Conservation (phyloP, 2,113 vertebrate species). For the Corythaeola cristata region DNA sequence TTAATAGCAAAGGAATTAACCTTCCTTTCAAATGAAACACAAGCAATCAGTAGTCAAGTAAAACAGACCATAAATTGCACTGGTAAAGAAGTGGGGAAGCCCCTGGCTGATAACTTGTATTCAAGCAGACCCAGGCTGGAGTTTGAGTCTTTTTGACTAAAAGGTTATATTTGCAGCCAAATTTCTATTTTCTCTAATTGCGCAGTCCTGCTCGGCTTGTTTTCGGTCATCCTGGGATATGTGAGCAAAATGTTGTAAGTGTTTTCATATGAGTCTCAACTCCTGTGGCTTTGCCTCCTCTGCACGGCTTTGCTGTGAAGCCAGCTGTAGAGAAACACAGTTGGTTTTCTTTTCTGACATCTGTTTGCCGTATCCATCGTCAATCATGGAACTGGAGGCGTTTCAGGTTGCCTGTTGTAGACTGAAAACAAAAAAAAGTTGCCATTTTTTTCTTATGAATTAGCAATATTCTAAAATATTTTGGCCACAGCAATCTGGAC, state of each 20-base stretch:
- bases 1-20: slow-evolving; percentile 54
- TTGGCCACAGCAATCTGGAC: neutral
- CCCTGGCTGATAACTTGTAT: neutral
- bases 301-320: slow-evolving; percentile 34
- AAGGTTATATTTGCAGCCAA: neutral
- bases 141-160: neutral
- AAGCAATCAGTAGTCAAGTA: slow-evolving; percentile 12
- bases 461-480: neutral
- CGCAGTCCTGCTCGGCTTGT: slow-evolving; percentile 32
- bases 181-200: slow-evolving; percentile 6
- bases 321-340: slow-evolving; percentile 57
- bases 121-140: neutral
- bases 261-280: slow-evolving; percentile 30
- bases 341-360: slow-evolving; percentile 61
- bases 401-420: slow-evolving; percentile 3
- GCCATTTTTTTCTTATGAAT: neutral
- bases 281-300: slow-evolving; percentile 35
- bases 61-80: neutral
- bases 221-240: slow-evolving; percentile 19
- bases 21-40: slow-evolving; percentile 31
- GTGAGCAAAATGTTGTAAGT: slow-evolving; percentile 13
- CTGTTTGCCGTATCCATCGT: slow-evolving; percentile 40
- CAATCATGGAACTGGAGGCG: slow-evolving; percentile 32
- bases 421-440: neutral
- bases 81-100: neutral